Evolutionary conservation across 2,113 vertebrate genomes (phyloP).

Genomic region (Mirza zaza): DNA sequence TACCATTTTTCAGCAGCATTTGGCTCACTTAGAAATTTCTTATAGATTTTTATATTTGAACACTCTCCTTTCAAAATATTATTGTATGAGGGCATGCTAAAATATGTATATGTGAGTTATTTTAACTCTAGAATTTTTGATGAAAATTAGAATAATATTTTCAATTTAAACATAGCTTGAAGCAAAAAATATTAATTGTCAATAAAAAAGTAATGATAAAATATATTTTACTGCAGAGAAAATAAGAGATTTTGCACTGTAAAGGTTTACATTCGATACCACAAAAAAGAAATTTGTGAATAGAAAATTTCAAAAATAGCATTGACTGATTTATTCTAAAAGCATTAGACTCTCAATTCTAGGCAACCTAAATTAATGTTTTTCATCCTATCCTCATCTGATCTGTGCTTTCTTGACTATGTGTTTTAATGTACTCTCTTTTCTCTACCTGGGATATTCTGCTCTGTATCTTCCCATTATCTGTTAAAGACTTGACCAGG

Average conservation of each 20-base stretch:
- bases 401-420: neutral
- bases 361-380: neutral
- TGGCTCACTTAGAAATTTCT: neutral
- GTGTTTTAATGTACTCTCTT: neutral
- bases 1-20: neutral
- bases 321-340: neutral
- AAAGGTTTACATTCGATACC: neutral
- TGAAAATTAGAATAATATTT: neutral
- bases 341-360: neutral
- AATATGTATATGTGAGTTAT: neutral
- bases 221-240: neutral
- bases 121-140: neutral
- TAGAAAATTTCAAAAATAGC: neutral
- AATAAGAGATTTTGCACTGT: neutral
- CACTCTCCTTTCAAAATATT: neutral
- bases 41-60: neutral
- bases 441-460: neutral
- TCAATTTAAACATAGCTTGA: neutral
- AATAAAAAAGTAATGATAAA: constrained; percentile 4
- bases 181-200: neutral
- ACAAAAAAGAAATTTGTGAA: neutral
- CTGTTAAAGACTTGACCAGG: neutral
- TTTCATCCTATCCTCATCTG: neutral
- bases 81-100: neutral
- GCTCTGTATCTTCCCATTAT: neutral